Evolutionary conservation across 2,888 invertebrate species (phyloP), one percentile per base, ranked within the genome.

Genomic region (Pemphredon lugubris): DNA sequence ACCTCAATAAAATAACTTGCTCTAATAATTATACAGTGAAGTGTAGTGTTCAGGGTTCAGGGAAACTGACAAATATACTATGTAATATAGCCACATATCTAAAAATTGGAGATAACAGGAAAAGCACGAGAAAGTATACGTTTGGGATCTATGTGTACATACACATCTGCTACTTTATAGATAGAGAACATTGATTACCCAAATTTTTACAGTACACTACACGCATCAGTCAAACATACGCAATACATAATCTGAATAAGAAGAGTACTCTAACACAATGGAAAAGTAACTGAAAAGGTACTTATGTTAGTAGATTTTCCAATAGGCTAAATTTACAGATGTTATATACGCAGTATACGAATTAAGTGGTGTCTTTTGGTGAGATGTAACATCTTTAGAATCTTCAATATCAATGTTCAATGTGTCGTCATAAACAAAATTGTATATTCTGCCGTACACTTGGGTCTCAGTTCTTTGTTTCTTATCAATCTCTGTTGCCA

Each of bases 11-110:
- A n/a, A n/a, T n/a, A n/a, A n/a, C n/a, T n/a, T n/a, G n/a, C n/a
- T n/a, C n/a, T n/a, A n/a, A n/a, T n/a, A n/a, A n/a, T n/a, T n/a
- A n/a, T n/a, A n/a, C n/a, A n/a, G n/a, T n/a, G n/a, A n/a, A n/a
- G n/a, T n/a, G n/a, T n/a, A n/a, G n/a, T n/a, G n/a, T n/a, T n/a
- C n/a, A n/a, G n/a, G n/a, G n/a, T n/a, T n/a, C n/a, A n/a, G n/a
- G n/a, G n/a, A n/a, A n/a, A n/a, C n/a, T n/a, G n/a, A n/a, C n/a
- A n/a, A n/a, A n/a, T n/a, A 48, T 13, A 14, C n/a, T 37, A 42
- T 48, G 13, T 37, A 63, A 32, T 66, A 60, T 53, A 66, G 40
- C 11, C 47, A 40, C 37, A 55, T 61, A 61, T 63, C 42, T 44
- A 16, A 14, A 42, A 42, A 20, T 9, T 44, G 26, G 23, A 54